Evolutionary conservation across 2,113 vertebrate species (phyloP).

Genomic region (Eudyptes chrysolophus): DNA sequence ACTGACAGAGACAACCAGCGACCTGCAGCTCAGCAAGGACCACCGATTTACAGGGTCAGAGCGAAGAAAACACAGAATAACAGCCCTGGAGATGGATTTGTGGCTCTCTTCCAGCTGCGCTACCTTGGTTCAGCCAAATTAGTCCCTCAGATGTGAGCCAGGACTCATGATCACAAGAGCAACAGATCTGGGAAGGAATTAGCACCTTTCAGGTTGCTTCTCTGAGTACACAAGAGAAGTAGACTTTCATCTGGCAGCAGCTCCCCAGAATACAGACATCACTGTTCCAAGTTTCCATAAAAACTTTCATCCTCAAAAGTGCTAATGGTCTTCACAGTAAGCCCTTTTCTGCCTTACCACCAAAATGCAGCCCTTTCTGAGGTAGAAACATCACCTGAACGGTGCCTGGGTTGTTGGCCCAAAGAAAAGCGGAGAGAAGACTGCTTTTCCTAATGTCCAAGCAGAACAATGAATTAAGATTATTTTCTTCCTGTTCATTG

Average conservation of each 20-base stretch:
- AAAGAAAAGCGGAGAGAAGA: background rate
- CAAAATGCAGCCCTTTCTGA: background rate
- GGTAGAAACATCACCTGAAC: background rate
- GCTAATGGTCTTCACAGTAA: background rate
- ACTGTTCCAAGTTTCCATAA: background rate
- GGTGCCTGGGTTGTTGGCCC: background rate
- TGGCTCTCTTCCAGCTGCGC: background rate
- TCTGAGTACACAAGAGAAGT: background rate
- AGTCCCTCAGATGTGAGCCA: background rate
- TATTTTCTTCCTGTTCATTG: background rate
- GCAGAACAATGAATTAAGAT: background rate
- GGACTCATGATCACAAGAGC: background rate
- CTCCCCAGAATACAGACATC: background rate
- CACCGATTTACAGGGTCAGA: background rate
- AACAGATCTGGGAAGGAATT: background rate
- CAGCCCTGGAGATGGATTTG: background rate
- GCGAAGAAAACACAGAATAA: background rate
- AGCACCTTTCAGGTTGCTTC: background rate
- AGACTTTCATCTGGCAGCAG: background rate
- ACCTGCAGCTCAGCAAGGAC: background rate
- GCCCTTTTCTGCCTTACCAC: background rate
- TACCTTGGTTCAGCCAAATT: background rate
- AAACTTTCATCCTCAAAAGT: background rate
- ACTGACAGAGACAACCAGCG: background rate
- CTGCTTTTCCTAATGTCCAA: background rate